Evolutionary conservation across 2,797 vertebrate species (phyloP), one percentile per base, ranked within the genome.

Genomic region (Peromyscus melanophrys): DNA sequence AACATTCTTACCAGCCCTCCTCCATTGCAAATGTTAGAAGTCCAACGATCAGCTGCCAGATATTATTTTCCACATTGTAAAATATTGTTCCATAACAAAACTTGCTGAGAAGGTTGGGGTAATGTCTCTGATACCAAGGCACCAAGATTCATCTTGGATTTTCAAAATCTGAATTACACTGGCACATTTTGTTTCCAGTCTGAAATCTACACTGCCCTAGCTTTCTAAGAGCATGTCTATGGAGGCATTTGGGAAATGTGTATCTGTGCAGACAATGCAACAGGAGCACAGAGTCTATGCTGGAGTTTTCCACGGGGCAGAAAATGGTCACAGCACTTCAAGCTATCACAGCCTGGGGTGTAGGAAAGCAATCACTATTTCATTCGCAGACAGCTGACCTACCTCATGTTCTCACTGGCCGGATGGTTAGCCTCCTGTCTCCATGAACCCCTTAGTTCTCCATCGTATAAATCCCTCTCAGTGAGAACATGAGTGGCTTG

Each of bases 1-100:
- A 85, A 52, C 11, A n/a, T 17, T 75, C 92, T 96, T 84, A 29
- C 14, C 43, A 93, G 43, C 37, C 17, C 89, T 95, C 40, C 34
- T 14, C 13, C 46, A 76, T 49, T 0, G 0, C 55, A 49, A 69
- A 82, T 81, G 8, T 81, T 93, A 63, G 49, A 84, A 90, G 59
- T 92, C 49, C 88, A 23, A 4, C 14, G 17, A 13, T 90, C 27
- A 65, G 0, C 85, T 96, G 90, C 55, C 81, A 69, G 57, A 71
- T 27, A 96, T 94, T 75, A 29, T 69, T 97, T 94, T 78, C 63
- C n/a, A 59, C 31, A 90, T 19, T 95, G 29, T 95, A 67, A 94
- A 91, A 73, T 88, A 80, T 89, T 34, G 67, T 80, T 77, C 14
- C 55, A 21, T 76, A 87, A 76, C 27, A 85, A 81, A 93, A 83